phyloP scores from a whole-genome alignment of 1,140 invertebrate genomes.

The Sycophaga agraensis region DNA sequence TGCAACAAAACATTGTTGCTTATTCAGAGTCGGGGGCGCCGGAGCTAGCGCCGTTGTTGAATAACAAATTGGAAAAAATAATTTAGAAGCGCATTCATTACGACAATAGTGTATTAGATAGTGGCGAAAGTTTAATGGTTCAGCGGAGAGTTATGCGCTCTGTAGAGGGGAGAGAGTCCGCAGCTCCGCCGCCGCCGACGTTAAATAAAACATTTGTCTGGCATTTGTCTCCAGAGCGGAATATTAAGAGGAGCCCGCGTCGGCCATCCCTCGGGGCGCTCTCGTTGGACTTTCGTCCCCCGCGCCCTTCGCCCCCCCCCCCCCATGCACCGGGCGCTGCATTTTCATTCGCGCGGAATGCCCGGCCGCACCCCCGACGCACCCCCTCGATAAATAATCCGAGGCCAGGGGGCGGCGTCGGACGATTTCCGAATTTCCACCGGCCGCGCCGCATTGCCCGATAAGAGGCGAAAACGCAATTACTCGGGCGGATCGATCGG shows the following conservation, averaged over 20 bases:
- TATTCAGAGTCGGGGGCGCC: too few species aligned
- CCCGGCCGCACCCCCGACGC: neutral
- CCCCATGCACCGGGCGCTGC: neutral
- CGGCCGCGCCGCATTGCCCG: too few species aligned
- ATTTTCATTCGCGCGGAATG: neutral
- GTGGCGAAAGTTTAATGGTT: constrained; percentile 25
- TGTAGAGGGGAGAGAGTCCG: neutral
- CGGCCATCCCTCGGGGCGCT: neutral
- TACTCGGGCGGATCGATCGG: neutral
- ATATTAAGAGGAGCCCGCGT: constrained; percentile 16
- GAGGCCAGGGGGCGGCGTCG: too few species aligned
- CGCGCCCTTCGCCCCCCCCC: neutral
- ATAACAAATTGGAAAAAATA: too few species aligned
- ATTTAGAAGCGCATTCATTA: too few species aligned
- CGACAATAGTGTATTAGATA: constrained; percentile 25
- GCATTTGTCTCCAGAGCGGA: constrained; percentile 20
- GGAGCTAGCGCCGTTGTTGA: too few species aligned
- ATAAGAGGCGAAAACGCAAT: constrained; percentile 17
- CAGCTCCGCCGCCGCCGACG: neutral
- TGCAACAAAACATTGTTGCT: too few species aligned
- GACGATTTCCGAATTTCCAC: too few species aligned
- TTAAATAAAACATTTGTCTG: constrained; percentile 29
- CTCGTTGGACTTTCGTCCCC: constrained; percentile 15
- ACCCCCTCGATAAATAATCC: too few species aligned
- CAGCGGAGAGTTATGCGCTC: constrained; percentile 14